Base-by-base conservation (phyloP, 2,113 vertebrate genomes). In the Alaudala cheleensis region DNA sequence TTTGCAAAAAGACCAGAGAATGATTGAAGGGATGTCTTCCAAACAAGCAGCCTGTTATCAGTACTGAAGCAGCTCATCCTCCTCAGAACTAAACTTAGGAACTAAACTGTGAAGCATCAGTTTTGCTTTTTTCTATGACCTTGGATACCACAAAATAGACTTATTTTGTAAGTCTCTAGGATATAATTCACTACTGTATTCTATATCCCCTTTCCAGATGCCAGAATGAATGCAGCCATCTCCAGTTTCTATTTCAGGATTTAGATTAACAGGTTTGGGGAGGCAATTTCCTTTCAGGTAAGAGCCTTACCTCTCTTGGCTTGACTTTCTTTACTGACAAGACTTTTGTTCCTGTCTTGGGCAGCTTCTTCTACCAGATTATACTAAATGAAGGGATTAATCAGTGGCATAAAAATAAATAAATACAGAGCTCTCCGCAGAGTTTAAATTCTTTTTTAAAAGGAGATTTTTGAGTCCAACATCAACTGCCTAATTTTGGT, bases 401-500 rank as follows among this genome's bases (percentile, higher is more conserved):
- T 74, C 77, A 89, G 72, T 60, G 70, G 25, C 51, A 92, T 33
- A 49, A 67, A 70, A 88, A 74, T 44, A 93, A 90, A 86, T 28
- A 81, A 86, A 76, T 31, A 12, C 50, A 58, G 84, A 90, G 34
- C 31, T 88, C 33, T 91, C 89, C 90, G 81, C 82, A 93, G 49
- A 86, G 44, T 57, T 83, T 58, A 56, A 87, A 40, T 49, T 90
- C 24, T 82, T 86, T 86, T 34, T 9, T 50, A 92, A 95, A 91
- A 64, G 6, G 51, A 94, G 79, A 92, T 85, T 72, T 73, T 82
- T 2, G 2, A 93, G 61, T 93, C 89, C 94, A 96, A 77, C 79
- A 84, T 77, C 87, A 82, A 81, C 85, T 93, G 82, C 90, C 80
- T 95, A 88, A 96, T 96, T 96, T 96, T 96, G 95, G 95, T 95